These are phyloP conservation scores for Trypoxylus dichotomus DNA, from an alignment of 1,140 invertebrate genomes.

Conservation along the genomic window DNA sequence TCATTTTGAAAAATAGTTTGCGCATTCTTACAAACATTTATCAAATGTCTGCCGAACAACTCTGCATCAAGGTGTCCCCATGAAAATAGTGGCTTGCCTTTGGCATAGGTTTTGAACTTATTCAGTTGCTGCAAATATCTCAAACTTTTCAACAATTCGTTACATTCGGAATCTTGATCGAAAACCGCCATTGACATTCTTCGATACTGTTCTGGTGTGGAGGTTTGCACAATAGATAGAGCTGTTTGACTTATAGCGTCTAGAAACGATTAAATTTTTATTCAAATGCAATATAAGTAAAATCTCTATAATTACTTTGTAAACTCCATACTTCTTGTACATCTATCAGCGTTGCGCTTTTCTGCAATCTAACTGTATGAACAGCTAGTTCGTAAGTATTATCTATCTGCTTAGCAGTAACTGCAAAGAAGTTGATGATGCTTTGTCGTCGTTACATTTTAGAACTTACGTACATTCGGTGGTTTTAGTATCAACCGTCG, in stretches of 20 bases:
- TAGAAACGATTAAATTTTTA: not conserved
- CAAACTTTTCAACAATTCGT: slow-evolving; percentile 45
- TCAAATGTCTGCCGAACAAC: slow-evolving; percentile 39
- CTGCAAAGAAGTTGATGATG: not conserved
- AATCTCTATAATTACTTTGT: slow-evolving; percentile 33
- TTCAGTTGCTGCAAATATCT: slow-evolving; percentile 43
- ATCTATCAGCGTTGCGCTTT: slow-evolving; percentile 42
- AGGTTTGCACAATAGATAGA: not conserved
- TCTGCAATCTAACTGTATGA: slow-evolving; percentile 44
- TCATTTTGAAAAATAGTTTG: slow-evolving; percentile 51
- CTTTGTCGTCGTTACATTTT: not conserved
- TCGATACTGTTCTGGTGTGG: slow-evolving; percentile 29
- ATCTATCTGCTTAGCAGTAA: not conserved
- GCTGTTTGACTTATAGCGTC: slow-evolving; percentile 15
- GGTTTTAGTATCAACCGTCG: not conserved
- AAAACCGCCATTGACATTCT: slow-evolving; percentile 44
- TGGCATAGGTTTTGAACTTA: slow-evolving; percentile 33
- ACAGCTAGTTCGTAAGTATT: slow-evolving; percentile 42
- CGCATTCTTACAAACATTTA: slow-evolving; percentile 45
- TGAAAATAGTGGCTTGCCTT: slow-evolving; percentile 34
- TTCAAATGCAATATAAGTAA: not conserved
- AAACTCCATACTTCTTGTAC: slow-evolving; percentile 42
- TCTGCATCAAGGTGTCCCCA: slow-evolving; percentile 45
- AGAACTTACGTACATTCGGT: not conserved
- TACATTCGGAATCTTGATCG: slow-evolving; percentile 44